Evolutionary conservation across 2,113 vertebrate species (phyloP), one percentile per base, ranked within the genome.

Genomic region (Fregata magnificens): DNA sequence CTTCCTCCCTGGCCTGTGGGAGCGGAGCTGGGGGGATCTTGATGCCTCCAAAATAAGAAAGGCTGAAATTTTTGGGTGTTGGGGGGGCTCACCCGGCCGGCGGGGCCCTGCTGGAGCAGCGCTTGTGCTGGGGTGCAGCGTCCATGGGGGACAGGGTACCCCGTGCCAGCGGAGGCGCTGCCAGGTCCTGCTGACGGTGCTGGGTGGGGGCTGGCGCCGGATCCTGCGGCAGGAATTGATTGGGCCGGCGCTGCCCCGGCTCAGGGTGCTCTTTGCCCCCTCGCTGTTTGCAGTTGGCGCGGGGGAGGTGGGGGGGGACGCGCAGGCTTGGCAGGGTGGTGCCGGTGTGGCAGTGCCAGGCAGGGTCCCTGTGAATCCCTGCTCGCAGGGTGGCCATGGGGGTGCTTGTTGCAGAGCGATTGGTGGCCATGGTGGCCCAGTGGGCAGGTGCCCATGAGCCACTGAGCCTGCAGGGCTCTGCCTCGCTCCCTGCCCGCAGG

Each of bases 331-430:
- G 13, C 61, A 29, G 47, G 17, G 13, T 5, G 26, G 16, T 49
- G 69, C 69, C 22, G 36, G 36, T 4, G 9, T 2, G 12, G 52
- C 8, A 1, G 49, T 63, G 45, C 69, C 3, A 9, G 84, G 56
- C 38, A 31, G 36, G 1, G 7, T 71, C 80, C 42, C 20, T 16
- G 6, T 53, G 32, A 74, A 32, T 36, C 55, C 21, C 9, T 42
- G 36, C 44, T 85, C 2, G 0, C 17, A 8, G 5, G 15, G 61
- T 9, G 11, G 59, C 32, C 0, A 0, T 14, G 28, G 16, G 6
- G 21, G 3, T 36, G 42, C 26, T 13, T 44, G 13, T 31, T 70
- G 85, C 7, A 6, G 78, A 45, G 44, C 0, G 0, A 5, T 11
- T 34, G 53, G 53, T 79, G 45, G 52, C 40, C 17, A 7, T 0